phyloP scores from a whole-genome alignment of 2,888 invertebrate species.

The Seladonia tumulorum region DNA sequence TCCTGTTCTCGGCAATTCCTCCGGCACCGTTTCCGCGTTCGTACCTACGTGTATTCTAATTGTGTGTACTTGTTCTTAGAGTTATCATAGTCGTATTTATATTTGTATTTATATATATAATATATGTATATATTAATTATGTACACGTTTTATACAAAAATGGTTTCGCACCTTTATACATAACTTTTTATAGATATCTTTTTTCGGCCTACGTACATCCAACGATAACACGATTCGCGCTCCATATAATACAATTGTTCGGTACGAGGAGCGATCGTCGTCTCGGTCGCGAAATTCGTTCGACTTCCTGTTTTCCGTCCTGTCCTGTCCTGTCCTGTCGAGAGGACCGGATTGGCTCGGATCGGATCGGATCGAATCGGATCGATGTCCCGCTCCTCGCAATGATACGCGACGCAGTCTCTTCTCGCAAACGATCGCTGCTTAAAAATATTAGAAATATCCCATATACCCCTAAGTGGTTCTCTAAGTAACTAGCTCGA shows the following conservation, averaged over 20 bases:
- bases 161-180: conserved; percentile 82
- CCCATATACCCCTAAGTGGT: conserved; percentile 80
- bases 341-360: conserved; percentile 8
- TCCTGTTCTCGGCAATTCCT: not conserved
- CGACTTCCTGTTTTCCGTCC: not conserved
- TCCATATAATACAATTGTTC: conserved; percentile 78
- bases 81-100: conserved; percentile 60
- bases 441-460: conserved; percentile 78
- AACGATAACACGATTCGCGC: conserved; percentile 71
- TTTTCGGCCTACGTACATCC: conserved; percentile 68
- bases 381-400: not conserved
- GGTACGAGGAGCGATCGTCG: conserved; percentile 71
- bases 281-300: conserved; percentile 13
- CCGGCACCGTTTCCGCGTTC: not conserved
- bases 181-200: conserved; percentile 77
- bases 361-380: conserved; percentile 1
- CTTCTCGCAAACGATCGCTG: conserved; percentile 68
- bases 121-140: conserved; percentile 81
- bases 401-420: not conserved
- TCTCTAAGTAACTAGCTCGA: conserved; percentile 82
- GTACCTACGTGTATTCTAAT: conserved; percentile 3
- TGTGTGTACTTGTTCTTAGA: conserved; percentile 50
- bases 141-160: conserved; percentile 82
- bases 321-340: not conserved
- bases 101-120: conserved; percentile 66